Evolutionary conservation across 2,113 vertebrate species (phyloP).

Genomic region (Phodopus roborovskii): DNA sequence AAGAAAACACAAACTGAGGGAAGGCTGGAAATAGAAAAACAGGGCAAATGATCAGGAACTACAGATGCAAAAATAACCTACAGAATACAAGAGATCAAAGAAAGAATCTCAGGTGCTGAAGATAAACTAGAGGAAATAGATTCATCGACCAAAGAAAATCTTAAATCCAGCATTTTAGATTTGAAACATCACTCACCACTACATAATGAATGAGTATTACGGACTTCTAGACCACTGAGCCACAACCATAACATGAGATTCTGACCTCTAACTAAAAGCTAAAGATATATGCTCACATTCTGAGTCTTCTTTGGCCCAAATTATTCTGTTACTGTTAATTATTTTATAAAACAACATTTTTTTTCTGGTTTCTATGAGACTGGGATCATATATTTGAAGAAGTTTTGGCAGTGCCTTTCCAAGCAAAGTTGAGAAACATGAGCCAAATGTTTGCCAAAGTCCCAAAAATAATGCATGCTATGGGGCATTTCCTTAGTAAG

Average conservation of each 20-base stretch:
- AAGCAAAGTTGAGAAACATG: not conserved
- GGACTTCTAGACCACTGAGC: rapidly evolving
- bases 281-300: not conserved
- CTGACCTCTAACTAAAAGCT: not conserved
- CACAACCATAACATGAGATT: not conserved
- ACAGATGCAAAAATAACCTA: no score
- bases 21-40: no score
- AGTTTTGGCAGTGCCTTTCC: not conserved
- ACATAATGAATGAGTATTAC: not conserved
- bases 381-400: not conserved
- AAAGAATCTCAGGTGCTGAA: no score
- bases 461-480: not conserved
- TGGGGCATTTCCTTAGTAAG: no score
- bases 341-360: not conserved
- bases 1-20: no score
- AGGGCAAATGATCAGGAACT: no score
- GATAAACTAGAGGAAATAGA: no score
- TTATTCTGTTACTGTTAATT: not conserved
- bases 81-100: no score
- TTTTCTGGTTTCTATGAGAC: not conserved
- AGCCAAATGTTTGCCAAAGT: not conserved
- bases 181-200: not conserved
- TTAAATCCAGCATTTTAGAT: not conserved
- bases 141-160: no score
- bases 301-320: not conserved